Conservation (phyloP, 2,888 invertebrate genomes). For the Habroteleia sp. region DNA sequence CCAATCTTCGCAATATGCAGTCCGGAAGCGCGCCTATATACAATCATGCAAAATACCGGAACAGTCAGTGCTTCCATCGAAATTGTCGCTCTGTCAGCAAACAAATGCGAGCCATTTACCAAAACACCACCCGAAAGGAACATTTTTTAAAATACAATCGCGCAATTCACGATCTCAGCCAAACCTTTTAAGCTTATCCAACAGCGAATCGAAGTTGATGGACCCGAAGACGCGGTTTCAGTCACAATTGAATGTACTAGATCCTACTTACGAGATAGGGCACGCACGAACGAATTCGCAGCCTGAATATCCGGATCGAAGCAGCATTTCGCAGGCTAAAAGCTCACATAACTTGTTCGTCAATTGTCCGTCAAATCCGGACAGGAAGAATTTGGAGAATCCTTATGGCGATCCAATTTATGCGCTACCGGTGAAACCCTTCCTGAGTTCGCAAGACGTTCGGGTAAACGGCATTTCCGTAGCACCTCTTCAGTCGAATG, state of each 20-base stretch:
- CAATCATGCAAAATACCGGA: constrained; percentile 60
- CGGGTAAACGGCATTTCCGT: constrained; percentile 72
- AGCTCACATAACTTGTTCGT: constrained; percentile 72
- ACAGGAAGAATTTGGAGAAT: constrained; percentile 61
- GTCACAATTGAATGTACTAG: constrained; percentile 72
- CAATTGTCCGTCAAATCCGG: constrained; percentile 44
- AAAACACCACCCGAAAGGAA: constrained; percentile 71
- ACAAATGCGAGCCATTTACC: constrained; percentile 37
- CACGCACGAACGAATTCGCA: constrained; percentile 77
- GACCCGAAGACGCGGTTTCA: constrained; percentile 70
- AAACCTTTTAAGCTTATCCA: constrained; percentile 73
- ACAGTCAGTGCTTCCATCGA: constrained; percentile 4
- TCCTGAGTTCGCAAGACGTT: constrained; percentile 78
- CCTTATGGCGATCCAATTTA: constrained; percentile 77
- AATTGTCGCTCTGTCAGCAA: constrained; percentile 28
- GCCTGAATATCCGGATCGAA: constrained; percentile 69
- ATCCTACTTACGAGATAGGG: constrained; percentile 50
- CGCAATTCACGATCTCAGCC: constrained; percentile 79
- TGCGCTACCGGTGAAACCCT: constrained; percentile 77
- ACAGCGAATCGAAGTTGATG: constrained; percentile 42
- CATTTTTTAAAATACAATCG: constrained; percentile 75
- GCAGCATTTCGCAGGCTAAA: constrained; percentile 59
- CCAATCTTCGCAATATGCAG: constrained; percentile 75
- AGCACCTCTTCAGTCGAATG: constrained; percentile 68
- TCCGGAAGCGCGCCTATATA: constrained; percentile 72